Base-by-base conservation (phyloP, 1,140 invertebrate genomes). In the Bombus turneri region DNA sequence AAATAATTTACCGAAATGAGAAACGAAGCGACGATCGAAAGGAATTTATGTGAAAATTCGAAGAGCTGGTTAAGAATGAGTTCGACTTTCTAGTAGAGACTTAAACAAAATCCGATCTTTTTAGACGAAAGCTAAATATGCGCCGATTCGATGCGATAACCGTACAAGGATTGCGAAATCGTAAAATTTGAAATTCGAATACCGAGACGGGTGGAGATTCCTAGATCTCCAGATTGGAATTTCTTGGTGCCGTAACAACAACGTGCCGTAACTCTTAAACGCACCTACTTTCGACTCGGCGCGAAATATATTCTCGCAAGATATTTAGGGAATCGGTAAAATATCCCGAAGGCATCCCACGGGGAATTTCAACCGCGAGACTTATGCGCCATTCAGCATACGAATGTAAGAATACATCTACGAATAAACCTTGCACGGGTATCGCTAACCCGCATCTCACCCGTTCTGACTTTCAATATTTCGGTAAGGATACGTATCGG, bases 311-410 rank as follows among this genome's bases (percentile, higher is more conserved):
- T 86, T 64, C 81, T 47, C 47, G 37, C 72, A 47, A 47, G 80
- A 82, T 83, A 76, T 86, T 86, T 86, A 83, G 72, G 53, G 34
- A 86, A 86, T 77, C 80, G 64, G 85, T 83, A 83, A 77, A 86
- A 77, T 86, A 83, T 76, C 85, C 37, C 25, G 37, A 28, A 43
- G 41, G 64, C 73, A 72, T 76, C 81, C 85, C 85, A 53, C 72
- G 53, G 64, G 85, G 80, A 83, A 86, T 86, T 86, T 59, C 62
- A 39, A 59, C 73, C 80, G 85, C 73, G 62, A 83, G 85, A 83
- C 81, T 72, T 83, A 83, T 76, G 80, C 62, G 59, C 64, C 41
- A 81, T 85, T 66, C 83, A 18, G 83, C 77, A 85, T 81, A 85
- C 79, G 83, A 85, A 81, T 68, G 71, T 37, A 10, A 43, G 78